A percentile compares a stretch with the other conserved stretches of the same genome.
These are phyloP conservation scores for Epizoanthus stellaris DNA, from an alignment of 92 coral and sea anemone genomes.

Conservation along the genomic window DNA sequence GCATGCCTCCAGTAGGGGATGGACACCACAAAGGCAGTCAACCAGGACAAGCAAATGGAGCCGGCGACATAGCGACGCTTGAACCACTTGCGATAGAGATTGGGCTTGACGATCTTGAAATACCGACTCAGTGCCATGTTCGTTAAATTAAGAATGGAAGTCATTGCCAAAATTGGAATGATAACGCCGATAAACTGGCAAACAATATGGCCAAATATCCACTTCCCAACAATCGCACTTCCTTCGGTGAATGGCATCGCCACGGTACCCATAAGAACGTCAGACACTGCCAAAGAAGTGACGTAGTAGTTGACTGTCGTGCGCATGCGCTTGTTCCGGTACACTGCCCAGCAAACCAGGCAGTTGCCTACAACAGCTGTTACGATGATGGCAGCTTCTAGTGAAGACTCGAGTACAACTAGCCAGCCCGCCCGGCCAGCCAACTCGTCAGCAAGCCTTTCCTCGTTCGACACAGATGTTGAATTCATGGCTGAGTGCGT, in stretches of 20 bases:
- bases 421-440: not conserved
- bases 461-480: not conserved
- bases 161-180: conserved; percentile 46
- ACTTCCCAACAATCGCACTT: not conserved
- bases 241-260: not conserved
- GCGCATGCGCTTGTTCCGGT: conserved; percentile 14
- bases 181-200: conserved; percentile 48
- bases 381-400: not conserved
- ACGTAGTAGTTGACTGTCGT: not conserved
- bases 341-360: conserved; percentile 15
- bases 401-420: not conserved
- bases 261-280: not conserved
- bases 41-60: conserved; percentile 48
- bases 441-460: not conserved
- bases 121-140: conserved; percentile 53
- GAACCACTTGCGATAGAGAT: conserved; percentile 50
- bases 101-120: conserved; percentile 47
- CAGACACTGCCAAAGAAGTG: conserved; percentile 2
- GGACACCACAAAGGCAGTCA: conserved; percentile 32
- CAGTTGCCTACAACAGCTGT: not conserved
- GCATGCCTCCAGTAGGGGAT: conserved; percentile 37
- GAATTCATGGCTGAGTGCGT: not conserved
- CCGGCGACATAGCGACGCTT: conserved; percentile 36
- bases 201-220: conserved; percentile 29
- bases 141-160: conserved; percentile 47